phyloP scores from a whole-genome alignment of 2,113 vertebrate species.

The Cathartes aura region DNA sequence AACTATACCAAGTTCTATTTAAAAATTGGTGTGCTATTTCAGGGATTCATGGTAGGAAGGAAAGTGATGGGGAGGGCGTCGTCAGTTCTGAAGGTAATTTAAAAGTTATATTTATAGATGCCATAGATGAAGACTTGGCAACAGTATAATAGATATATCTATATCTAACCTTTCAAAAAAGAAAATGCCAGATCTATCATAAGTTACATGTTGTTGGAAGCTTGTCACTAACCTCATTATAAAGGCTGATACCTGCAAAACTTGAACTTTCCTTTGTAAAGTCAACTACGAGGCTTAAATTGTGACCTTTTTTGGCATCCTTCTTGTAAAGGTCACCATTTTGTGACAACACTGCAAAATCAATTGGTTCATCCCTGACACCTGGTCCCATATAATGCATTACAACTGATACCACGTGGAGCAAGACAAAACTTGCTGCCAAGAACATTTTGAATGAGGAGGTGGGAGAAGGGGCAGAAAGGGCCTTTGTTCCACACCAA shows the following conservation, averaged over 20 bases:
- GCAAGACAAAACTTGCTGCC: background rate
- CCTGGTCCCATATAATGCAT: background rate
- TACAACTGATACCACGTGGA: background rate
- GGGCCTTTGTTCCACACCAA: background rate
- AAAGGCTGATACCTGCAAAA: background rate
- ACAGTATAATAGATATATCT: background rate
- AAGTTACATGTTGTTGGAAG: background rate
- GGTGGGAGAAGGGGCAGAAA: background rate
- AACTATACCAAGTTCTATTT: background rate
- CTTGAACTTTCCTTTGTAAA: background rate
- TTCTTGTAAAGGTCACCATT: background rate
- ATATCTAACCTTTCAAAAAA: background rate
- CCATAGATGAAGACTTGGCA: background rate
- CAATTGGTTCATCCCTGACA: background rate
- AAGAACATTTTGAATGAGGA: background rate
- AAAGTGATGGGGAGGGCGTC: background rate
- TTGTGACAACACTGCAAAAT: background rate
- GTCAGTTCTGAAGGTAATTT: background rate
- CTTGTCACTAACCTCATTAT: background rate
- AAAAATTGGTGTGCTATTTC: background rate
- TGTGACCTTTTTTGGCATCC: background rate
- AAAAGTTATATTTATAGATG: background rate
- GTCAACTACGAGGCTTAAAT: background rate
- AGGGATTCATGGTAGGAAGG: background rate
- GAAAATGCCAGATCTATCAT: background rate